A percentile compares a stretch with the other conserved stretches of the same genome.
These are phyloP conservation scores for Heliangelus exortis DNA, from an alignment of 2,797 vertebrate species.

Conservation along the genomic window DNA sequence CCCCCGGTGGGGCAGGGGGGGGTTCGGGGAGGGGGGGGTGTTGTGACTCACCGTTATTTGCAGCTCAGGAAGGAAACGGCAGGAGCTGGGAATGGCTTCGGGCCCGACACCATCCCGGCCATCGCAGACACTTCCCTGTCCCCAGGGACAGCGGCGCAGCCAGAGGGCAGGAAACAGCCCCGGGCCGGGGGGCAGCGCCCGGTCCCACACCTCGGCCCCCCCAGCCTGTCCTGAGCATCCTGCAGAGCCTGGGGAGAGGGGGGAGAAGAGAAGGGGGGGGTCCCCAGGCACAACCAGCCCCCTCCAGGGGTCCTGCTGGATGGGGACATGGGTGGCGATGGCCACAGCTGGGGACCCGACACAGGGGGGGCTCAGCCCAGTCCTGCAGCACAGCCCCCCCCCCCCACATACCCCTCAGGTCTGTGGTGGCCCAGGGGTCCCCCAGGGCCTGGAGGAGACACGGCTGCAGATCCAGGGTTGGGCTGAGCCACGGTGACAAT, in stretches of 20 bases:
- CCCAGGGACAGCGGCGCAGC: neutral
- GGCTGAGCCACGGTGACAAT: neutral
- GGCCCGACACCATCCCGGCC: neutral
- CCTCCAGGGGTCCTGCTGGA: neutral
- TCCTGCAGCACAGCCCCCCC: neutral
- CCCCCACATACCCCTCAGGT: neutral
- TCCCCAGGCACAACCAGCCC: neutral
- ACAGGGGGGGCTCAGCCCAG: no score
- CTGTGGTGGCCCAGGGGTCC: neutral
- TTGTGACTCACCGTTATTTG: constrained; percentile 47
- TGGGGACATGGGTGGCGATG: neutral
- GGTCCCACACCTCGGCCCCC: neutral
- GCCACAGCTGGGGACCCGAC: no score
- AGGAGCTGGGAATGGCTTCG: constrained; percentile 26
- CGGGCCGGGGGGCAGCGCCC: neutral
- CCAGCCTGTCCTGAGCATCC: neutral
- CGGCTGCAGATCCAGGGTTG: accelerated
- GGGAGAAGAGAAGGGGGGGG: no score
- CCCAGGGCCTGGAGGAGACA: neutral
- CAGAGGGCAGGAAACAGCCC: constrained; percentile 37
- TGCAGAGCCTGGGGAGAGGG: neutral
- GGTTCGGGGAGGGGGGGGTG: no score
- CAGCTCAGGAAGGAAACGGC: constrained; percentile 59
- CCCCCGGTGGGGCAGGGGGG: neutral
- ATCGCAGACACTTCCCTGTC: constrained; percentile 18